These are phyloP conservation scores for Calcarius lapponicus DNA, from an alignment of 2,797 vertebrate species.

Conservation along the genomic window DNA sequence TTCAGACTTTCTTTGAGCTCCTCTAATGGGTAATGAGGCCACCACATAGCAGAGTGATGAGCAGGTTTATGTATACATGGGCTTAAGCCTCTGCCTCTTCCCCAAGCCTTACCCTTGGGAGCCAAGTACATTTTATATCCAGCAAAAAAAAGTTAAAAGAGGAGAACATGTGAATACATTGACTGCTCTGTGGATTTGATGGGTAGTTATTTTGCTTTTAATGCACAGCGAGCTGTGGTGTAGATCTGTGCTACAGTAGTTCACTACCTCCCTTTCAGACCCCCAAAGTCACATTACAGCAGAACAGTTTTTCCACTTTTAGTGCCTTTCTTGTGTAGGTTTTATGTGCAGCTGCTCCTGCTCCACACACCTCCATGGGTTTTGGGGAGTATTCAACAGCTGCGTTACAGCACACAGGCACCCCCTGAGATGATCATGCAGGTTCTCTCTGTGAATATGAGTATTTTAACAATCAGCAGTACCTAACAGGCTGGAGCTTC, in stretches of 20 bases:
- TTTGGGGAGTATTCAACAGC: background rate
- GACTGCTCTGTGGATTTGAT: background rate
- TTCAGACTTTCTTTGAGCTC: background rate
- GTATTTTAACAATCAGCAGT: background rate
- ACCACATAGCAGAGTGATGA: background rate
- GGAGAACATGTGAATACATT: background rate
- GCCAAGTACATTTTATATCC: background rate
- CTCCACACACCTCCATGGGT: background rate
- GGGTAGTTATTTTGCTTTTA: background rate
- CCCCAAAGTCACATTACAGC: background rate
- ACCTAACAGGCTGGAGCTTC: background rate
- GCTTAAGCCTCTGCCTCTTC: background rate
- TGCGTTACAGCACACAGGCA: background rate
- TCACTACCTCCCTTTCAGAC: background rate
- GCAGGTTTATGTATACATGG: fast-evolving
- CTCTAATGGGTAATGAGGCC: background rate
- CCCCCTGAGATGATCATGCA: background rate
- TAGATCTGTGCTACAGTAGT: background rate
- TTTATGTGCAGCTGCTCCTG: background rate
- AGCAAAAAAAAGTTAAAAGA: background rate
- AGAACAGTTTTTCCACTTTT: background rate
- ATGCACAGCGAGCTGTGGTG: background rate
- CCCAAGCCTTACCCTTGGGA: background rate
- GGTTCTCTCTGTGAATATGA: background rate
- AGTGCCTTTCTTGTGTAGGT: background rate